Conservation (phyloP, 2,113 vertebrate species). For the Tiliqua scincoides region DNA sequence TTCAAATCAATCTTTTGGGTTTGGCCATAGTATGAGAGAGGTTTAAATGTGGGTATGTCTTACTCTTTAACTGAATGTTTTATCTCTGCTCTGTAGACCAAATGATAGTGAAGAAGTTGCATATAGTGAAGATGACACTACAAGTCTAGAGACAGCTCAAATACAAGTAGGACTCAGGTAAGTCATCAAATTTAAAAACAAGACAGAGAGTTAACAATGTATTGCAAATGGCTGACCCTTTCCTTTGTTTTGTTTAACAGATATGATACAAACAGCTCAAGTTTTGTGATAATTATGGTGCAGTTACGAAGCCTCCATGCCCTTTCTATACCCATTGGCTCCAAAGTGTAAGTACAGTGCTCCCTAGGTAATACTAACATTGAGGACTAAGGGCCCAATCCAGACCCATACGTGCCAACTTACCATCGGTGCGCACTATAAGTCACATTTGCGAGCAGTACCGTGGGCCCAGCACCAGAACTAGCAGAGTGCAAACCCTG, state of each 20-base stretch:
- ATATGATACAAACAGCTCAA: slow-evolving; percentile 76
- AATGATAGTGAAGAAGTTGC: slow-evolving; percentile 75
- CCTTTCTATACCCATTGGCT: slow-evolving; percentile 70
- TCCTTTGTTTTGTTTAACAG: slow-evolving; percentile 66
- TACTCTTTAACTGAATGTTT: neutral
- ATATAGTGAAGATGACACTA: slow-evolving; percentile 75
- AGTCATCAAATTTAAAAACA: neutral
- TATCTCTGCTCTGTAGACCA: slow-evolving; percentile 67
- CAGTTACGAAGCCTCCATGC: slow-evolving; percentile 75
- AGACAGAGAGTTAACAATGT: neutral
- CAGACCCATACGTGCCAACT: too few species aligned
- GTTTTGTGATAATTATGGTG: slow-evolving; percentile 78
- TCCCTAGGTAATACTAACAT: neutral
- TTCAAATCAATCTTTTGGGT: neutral
- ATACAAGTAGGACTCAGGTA: slow-evolving; percentile 84
- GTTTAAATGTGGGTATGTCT: neutral
- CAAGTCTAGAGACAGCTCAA: slow-evolving; percentile 74
- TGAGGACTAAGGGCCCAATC: too few species aligned
- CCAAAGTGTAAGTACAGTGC: slow-evolving; percentile 82
- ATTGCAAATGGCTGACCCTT: slow-evolving; percentile 16
- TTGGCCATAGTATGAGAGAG: neutral
- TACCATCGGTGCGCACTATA: too few species aligned
- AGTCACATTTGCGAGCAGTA: too few species aligned
- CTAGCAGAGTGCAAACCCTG: too few species aligned
- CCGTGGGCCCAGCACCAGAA: too few species aligned